Percentiles rank a stretch among this genome's conserved stretches.
phyloP scores from a whole-genome alignment of 1,140 invertebrate genomes.

The Samia ricini region DNA sequence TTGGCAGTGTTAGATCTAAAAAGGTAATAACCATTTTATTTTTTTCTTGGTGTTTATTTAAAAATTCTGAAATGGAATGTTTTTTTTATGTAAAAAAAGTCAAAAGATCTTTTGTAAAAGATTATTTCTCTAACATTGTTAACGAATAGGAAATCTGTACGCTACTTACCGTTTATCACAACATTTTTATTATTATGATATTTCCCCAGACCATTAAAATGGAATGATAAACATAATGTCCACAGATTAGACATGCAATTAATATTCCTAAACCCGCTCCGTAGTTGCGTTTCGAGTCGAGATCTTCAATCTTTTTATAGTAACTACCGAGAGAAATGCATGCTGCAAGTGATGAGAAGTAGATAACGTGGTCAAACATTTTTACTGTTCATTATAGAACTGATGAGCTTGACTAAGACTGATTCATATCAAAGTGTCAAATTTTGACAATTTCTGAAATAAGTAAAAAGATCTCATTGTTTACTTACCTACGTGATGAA shows the following conservation, averaged over 20 bases:
- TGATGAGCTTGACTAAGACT: too few species aligned
- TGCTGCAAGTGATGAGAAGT: conserved; percentile 42
- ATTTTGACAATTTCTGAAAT: too few species aligned
- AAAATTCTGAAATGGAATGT: too few species aligned
- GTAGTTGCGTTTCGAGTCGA: conserved; percentile 46
- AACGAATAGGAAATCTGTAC: background rate
- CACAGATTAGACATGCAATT: conserved; percentile 46
- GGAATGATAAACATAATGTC: conserved; percentile 42
- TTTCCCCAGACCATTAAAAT: conserved; percentile 57
- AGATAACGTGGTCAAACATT: conserved; percentile 36
- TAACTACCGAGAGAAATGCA: conserved; percentile 47
- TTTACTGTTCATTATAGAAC: background rate
- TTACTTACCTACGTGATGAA: too few species aligned
- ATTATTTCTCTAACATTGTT: background rate
- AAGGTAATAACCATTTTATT: too few species aligned
- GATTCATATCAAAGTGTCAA: too few species aligned
- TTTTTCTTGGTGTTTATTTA: too few species aligned
- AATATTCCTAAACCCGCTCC: conserved; percentile 57
- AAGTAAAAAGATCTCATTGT: too few species aligned
- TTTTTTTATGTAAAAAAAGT: too few species aligned
- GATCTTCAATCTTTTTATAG: conserved; percentile 52
- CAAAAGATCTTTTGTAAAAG: too few species aligned
- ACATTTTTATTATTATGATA: conserved; percentile 57
- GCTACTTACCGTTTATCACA: conserved; percentile 52
- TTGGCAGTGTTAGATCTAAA: too few species aligned